Conservation (phyloP, 2,888 invertebrate species). For the Limnephilus lunatus region DNA sequence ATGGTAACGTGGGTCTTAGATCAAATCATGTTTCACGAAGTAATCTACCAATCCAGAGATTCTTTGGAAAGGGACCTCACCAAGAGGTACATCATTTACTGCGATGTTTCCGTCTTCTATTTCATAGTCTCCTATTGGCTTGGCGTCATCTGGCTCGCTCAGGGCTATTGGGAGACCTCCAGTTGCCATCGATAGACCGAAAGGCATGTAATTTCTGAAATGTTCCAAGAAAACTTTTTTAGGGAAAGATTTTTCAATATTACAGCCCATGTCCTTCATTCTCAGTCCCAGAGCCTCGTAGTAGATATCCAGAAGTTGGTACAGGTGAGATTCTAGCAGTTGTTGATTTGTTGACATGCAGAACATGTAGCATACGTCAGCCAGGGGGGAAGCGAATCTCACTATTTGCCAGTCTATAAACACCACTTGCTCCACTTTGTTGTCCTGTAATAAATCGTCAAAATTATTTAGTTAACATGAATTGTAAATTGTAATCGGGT, state of each 20-base stretch:
- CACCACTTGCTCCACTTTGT: constrained; percentile 47
- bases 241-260: constrained; percentile 58
- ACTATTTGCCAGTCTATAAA: constrained; percentile 63
- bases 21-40: background rate
- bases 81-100: background rate
- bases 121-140: background rate
- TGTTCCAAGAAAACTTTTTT: constrained; percentile 54
- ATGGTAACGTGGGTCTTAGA: background rate
- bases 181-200: constrained; percentile 55
- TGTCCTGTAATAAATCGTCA: constrained; percentile 48
- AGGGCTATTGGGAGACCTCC: background rate
- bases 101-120: background rate
- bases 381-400: constrained; percentile 57
- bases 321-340: constrained; percentile 42
- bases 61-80: background rate
- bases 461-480: background rate
- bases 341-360: constrained; percentile 59
- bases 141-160: background rate
- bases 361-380: constrained; percentile 62
- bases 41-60: background rate
- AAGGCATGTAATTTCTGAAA: constrained; percentile 52
- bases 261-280: constrained; percentile 46
- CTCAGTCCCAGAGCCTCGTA: constrained; percentile 42
- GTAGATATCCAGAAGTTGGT: constrained; percentile 56
- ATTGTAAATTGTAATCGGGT: background rate